Conservation (phyloP, 2,888 invertebrate genomes). For the Meghimatium bilineatum region DNA sequence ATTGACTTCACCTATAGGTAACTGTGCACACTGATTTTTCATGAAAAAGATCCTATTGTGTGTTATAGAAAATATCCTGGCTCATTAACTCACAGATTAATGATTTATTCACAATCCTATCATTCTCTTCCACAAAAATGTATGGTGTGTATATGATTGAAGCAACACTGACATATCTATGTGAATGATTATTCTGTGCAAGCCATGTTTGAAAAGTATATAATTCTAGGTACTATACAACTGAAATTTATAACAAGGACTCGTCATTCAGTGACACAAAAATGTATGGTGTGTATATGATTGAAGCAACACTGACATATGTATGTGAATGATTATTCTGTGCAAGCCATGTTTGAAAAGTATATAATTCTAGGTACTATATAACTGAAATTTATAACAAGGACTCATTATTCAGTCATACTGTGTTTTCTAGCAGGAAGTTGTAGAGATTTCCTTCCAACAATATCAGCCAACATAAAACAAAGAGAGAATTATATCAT, state of each 20-base stretch:
- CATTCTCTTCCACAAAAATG: too few relatives aligned
- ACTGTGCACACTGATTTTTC: not conserved
- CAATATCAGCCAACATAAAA: too few relatives aligned
- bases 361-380: not conserved
- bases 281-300: not conserved
- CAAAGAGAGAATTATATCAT: too few relatives aligned
- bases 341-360: not conserved
- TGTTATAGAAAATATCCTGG: not conserved
- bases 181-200: not conserved
- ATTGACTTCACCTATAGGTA: constrained; percentile 42
- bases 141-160: not conserved
- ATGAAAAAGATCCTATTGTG: not conserved
- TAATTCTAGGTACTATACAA: not conserved
- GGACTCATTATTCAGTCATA: too few relatives aligned
- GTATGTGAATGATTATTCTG: not conserved
- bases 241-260: not conserved
- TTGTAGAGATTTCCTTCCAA: too few relatives aligned
- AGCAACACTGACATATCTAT: not conserved
- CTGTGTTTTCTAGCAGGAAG: too few relatives aligned
- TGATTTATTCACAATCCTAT: not conserved
- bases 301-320: not conserved
- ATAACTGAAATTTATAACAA: not conserved
- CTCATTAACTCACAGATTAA: not conserved
- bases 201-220: not conserved
- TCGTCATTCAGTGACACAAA: not conserved